phyloP scores from a whole-genome alignment of 2,888 invertebrate species.

The Metallyticus violacea region DNA sequence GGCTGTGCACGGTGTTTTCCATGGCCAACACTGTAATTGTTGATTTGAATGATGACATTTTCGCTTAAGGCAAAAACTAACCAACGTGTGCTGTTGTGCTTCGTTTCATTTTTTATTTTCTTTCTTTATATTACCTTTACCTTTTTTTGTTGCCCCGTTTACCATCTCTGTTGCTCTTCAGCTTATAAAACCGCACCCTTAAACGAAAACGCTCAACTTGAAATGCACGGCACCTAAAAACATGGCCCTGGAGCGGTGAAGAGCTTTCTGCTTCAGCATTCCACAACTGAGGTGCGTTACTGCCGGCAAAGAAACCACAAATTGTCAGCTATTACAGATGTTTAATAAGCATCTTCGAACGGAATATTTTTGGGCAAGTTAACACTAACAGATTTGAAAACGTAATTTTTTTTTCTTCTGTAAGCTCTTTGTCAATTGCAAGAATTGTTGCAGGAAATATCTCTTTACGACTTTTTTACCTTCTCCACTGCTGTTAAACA shows the following conservation, averaged over 20 bases:
- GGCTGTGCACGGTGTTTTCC: neutral
- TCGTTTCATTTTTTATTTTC: neutral
- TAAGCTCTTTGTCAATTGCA: no score
- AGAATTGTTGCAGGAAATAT: no score
- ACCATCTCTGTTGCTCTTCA: neutral
- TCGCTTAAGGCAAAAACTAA: neutral
- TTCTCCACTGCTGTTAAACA: no score
- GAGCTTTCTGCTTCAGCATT: no score
- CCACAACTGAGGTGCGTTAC: neutral
- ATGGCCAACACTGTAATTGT: neutral
- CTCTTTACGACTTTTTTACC: no score
- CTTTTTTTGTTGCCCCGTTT: neutral
- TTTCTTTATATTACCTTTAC: no score
- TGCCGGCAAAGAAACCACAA: neutral
- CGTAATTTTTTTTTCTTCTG: no score
- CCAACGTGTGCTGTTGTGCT: neutral
- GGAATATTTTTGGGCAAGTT: no score
- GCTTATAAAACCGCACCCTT: slow-evolving; percentile 20
- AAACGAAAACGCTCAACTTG: neutral
- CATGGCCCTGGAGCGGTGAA: neutral
- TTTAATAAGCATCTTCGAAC: neutral
- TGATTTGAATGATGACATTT: slow-evolving; percentile 13
- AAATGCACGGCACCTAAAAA: neutral
- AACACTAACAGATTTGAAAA: neutral
- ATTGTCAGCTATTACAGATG: neutral